Evolutionary conservation across 2,113 vertebrate species (phyloP).

Genomic region (Ondatra zibethicus): DNA sequence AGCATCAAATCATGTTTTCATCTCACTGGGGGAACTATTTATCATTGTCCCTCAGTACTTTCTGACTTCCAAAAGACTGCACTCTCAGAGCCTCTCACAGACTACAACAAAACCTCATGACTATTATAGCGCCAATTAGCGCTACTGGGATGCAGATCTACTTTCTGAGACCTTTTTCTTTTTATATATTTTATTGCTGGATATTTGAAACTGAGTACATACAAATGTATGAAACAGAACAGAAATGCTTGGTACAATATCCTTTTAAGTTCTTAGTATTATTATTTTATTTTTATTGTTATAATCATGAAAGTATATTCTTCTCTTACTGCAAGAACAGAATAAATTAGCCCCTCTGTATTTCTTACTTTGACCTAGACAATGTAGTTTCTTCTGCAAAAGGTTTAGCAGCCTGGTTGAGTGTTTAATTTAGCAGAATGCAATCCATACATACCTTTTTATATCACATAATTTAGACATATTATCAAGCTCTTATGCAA

Average conservation of each 20-base stretch:
- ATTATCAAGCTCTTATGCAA: slow-evolving; percentile 43
- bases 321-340: neutral
- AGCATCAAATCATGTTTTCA: neutral
- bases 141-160: neutral
- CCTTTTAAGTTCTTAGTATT: neutral
- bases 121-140: neutral
- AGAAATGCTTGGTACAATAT: neutral
- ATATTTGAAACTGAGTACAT: neutral
- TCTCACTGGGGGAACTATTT: neutral
- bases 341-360: neutral
- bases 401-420: slow-evolving; percentile 36
- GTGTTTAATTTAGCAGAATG: slow-evolving; percentile 63
- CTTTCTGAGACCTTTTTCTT: neutral
- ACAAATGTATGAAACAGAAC: neutral
- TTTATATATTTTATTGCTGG: neutral
- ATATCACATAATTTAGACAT: slow-evolving; percentile 11
- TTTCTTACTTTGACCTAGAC: neutral
- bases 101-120: neutral
- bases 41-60: neutral
- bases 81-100: accelerated
- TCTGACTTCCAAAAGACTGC: neutral
- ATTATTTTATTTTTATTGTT: neutral
- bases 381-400: neutral
- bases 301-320: neutral
- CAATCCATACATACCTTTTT: slow-evolving; percentile 43